phyloP scores from a whole-genome alignment of 2,888 invertebrate genomes.

The Hemicrepidius hirtus region DNA sequence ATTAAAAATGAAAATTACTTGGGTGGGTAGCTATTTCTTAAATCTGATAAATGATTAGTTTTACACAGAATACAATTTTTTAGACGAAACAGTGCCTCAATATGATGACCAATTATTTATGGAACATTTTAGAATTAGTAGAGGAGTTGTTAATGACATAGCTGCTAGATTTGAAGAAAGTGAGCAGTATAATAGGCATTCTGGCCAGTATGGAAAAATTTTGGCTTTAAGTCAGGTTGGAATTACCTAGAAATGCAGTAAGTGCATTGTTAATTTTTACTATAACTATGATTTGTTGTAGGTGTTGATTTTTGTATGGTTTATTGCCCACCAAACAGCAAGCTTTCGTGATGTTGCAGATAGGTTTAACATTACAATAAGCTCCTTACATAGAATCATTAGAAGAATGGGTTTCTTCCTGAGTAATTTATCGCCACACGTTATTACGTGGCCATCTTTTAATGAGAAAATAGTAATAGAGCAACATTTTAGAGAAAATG shows the following conservation, averaged over 20 bases:
- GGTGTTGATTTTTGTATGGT: slow-evolving; percentile 43
- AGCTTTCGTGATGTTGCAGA: slow-evolving; percentile 51
- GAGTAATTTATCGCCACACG: no score
- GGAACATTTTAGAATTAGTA: not conserved
- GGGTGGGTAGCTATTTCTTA: no score
- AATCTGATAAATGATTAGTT: no score
- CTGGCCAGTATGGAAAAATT: slow-evolving; percentile 7
- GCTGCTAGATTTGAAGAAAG: not conserved
- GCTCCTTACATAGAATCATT: slow-evolving; percentile 40
- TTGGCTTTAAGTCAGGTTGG: not conserved
- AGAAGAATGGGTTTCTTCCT: no score
- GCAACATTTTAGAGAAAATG: no score
- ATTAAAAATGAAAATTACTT: no score
- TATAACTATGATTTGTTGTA: slow-evolving; percentile 3
- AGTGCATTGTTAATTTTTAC: not conserved
- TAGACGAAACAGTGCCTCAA: not conserved
- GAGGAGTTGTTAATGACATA: not conserved
- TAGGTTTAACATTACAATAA: slow-evolving; percentile 48
- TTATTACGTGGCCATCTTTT: no score
- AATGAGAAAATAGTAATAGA: no score
- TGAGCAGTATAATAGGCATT: not conserved
- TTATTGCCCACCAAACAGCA: slow-evolving; percentile 47
- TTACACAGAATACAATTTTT: not conserved
- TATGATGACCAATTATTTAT: not conserved
- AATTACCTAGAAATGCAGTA: not conserved